Conservation (phyloP, 1,140 invertebrate genomes). For the Whitmania pigra region DNA sequence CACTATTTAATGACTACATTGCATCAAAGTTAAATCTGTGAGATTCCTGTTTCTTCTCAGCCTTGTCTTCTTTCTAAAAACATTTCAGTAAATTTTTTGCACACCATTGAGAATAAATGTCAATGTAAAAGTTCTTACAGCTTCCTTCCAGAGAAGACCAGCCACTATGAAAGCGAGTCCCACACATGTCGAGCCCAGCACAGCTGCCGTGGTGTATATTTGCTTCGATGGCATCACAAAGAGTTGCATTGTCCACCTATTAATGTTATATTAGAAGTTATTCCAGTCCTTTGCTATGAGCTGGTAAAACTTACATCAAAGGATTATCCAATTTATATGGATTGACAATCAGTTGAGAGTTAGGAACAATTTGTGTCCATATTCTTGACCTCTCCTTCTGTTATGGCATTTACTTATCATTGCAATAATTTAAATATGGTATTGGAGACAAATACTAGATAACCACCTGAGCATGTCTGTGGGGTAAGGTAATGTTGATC, state of each 20-base stretch:
- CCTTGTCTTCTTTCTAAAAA: constrained; percentile 61
- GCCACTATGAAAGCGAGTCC: constrained; percentile 72
- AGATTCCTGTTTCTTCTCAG: constrained; percentile 72
- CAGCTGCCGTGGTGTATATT: constrained; percentile 77
- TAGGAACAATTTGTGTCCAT: constrained; percentile 89
- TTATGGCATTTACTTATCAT: constrained; percentile 10
- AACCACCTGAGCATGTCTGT: constrained; percentile 19
- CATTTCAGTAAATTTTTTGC: constrained; percentile 2
- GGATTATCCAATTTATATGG: constrained; percentile 67
- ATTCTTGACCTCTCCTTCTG: constrained; percentile 28
- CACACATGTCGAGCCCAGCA: constrained; percentile 70
- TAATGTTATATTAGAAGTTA: too few relatives aligned
- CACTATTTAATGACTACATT: constrained; percentile 39
- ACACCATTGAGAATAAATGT: background rate
- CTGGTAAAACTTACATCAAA: constrained; percentile 40
- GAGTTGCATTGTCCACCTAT: constrained; percentile 72
- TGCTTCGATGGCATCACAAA: constrained; percentile 91
- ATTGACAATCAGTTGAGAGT: constrained; percentile 90
- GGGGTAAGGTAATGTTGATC: constrained; percentile 64
- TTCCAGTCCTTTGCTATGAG: too few relatives aligned
- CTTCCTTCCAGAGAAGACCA: constrained; percentile 82
- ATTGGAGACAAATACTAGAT: background rate
- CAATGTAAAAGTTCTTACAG: constrained; percentile 37
- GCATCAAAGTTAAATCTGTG: constrained; percentile 68
- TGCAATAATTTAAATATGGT: background rate